Evolutionary conservation across 2,888 invertebrate species (phyloP), one percentile per base, ranked within the genome.

Genomic region (Atrina japonica): DNA sequence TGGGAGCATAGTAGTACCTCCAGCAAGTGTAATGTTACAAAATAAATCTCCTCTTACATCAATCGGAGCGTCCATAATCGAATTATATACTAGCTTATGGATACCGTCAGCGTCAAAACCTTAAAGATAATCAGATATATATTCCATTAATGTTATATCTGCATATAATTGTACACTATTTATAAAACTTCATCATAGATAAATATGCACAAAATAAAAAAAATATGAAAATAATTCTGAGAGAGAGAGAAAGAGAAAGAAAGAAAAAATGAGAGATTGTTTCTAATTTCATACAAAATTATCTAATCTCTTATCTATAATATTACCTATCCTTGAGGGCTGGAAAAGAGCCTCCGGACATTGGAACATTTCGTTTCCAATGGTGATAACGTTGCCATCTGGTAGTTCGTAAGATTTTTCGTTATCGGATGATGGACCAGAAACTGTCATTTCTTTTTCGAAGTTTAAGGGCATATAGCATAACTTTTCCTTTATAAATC

Each of bases 1-100:
- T 78, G 97, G 97, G 92, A 96, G 97, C 97, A 97, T 97, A 92
- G 97, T 96, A 93, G 96, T 96, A 88, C 96, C 97, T 80, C 96
- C 96, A 77, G 96, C 96, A 86, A 96, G 93, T 91, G 91, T 96
- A 83, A 95, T 88, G 73, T 84, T 86, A 66, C 78, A 75, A 70
- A 83, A 87, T 59, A 87, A 68, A 70, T 88, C 87, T 71, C 83
- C 81, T 64, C 86, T 70, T 67, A 85, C 84, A 69, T 87, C 86
- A 29, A 86, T 75, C 63, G 85, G 83, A 77, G 86, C 86, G 70
- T 81, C 83, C 84, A 84, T 84, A 63, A 87, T 83, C 53, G 79
- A 80, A 76, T 85, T 84, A 76, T 83, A 81, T 2, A 85, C 74
- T 59, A 82, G 81, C 66, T 87, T 87, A 60, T 85, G 86, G 72